Conservation (phyloP, 2,797 vertebrate genomes). For the Melanogrammus aeglefinus region DNA sequence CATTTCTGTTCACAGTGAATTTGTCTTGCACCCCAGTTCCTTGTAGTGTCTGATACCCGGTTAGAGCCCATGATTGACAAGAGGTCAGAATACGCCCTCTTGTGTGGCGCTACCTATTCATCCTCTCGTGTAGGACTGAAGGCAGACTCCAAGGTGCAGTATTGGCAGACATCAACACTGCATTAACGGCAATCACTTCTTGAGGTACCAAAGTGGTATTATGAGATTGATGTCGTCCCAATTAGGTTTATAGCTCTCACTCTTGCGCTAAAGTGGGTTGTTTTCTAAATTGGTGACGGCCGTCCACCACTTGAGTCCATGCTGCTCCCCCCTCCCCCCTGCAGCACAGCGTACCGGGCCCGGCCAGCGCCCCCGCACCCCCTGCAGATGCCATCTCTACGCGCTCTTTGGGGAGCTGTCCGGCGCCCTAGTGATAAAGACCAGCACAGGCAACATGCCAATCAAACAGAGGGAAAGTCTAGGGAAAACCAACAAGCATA, state of each 20-base stretch:
- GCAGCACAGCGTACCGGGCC: conserved; percentile 74
- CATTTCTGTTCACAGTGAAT: too few species aligned
- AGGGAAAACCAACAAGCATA: background rate
- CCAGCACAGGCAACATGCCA: conserved; percentile 82
- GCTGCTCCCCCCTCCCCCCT: conserved; percentile 76
- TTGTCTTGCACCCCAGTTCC: too few species aligned
- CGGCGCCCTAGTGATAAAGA: conserved; percentile 89
- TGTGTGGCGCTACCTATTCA: too few species aligned
- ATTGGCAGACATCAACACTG: too few species aligned
- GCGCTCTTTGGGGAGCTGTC: conserved; percentile 71
- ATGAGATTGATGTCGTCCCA: background rate
- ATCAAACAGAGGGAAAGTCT: conserved; percentile 12
- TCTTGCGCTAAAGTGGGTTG: conserved; percentile 93
- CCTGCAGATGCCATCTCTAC: conserved; percentile 67
- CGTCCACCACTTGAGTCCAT: conserved; percentile 87
- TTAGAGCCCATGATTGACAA: too few species aligned
- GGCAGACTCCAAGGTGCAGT: too few species aligned
- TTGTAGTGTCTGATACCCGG: too few species aligned
- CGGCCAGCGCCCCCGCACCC: conserved; percentile 70
- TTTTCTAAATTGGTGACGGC: conserved; percentile 83
- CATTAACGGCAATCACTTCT: too few species aligned
- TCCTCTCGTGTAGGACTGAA: too few species aligned
- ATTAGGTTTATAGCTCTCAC: conserved; percentile 44
- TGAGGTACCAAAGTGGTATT: too few species aligned
- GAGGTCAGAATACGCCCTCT: too few species aligned